Evolutionary conservation across 2,888 invertebrate genomes (phyloP), one percentile per base, ranked within the genome.

Genomic region (Celastrina argiolus): DNA sequence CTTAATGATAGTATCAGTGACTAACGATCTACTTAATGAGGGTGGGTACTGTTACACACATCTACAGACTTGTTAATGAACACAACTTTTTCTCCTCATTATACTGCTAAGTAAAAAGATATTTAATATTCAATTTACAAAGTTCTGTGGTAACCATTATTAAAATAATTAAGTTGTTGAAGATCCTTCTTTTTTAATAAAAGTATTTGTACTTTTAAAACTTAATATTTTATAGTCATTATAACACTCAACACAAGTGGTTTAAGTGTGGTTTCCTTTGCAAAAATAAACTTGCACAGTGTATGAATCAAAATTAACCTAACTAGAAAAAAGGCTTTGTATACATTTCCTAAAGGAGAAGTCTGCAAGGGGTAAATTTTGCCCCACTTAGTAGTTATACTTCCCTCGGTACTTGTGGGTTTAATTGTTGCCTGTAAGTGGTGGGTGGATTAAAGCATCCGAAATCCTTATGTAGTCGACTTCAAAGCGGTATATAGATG

Each of bases 371-470:
- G 72, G 76, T 78, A 78, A 79, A 74, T 83, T 85, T 74, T 76
- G 80, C 78, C 81, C 83, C 85, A 88, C 89, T 90, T 78, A 87
- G 87, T 87, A 85, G 85, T 84, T 84, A 36, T 61, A 22, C 59
- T 76, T 75, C 80, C 81, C 81, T 77, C 75, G 72, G 75, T 81
- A 81, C 85, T 86, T 80, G 81, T 78, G 81, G 84, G 84, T 87
- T 89, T 90, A 90, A 91, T 89, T 90, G 89, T 88, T 82, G 83
- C 83, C 76, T 73, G 78, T 86, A 82, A 87, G 87, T 83, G 88
- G 86, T 88, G 86, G 88, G 88, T 83, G 88, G 87, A 83, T 82
- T 88, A 81, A 74, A 79, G 78, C 81, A 80, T 81, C 82, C 79
- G 81, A 82, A 80, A 83, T 84, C 85, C 82, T 85, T 84, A 81